These are phyloP conservation scores for Tetranychus urticae DNA, from an alignment of 1,140 invertebrate species.

Conservation along the genomic window DNA sequence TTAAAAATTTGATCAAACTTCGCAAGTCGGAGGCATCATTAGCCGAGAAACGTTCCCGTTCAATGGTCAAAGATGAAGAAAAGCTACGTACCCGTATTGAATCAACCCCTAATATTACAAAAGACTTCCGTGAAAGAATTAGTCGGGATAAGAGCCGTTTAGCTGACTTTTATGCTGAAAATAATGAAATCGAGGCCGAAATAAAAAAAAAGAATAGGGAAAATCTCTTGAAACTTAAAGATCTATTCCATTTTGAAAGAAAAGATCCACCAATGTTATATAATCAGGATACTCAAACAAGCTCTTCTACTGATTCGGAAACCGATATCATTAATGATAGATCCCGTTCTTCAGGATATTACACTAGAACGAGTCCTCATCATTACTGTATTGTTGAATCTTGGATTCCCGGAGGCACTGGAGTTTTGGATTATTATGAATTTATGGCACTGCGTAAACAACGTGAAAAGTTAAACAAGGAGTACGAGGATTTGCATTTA, in stretches of 20 bases:
- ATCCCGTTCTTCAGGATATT: neutral
- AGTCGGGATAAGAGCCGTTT: neutral
- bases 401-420: constrained; percentile 1
- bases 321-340: neutral
- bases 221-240: no score
- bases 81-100: neutral
- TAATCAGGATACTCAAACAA: neutral
- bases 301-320: neutral
- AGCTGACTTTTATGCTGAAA: neutral
- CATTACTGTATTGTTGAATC: constrained; percentile 6
- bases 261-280: no score
- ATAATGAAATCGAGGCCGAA: neutral
- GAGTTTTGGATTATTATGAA: neutral
- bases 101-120: neutral
- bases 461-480: neutral
- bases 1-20: neutral
- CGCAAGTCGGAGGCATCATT: neutral
- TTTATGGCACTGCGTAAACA: neutral
- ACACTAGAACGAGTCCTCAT: no score
- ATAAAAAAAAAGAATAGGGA: neutral
- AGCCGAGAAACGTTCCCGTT: neutral
- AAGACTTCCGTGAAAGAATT: neutral
- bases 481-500: neutral
- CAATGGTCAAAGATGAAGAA: neutral
- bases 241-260: no score